These are phyloP conservation scores for Todiramphus saurophagus DNA, from an alignment of 2,113 vertebrate genomes.

Conservation along the genomic window DNA sequence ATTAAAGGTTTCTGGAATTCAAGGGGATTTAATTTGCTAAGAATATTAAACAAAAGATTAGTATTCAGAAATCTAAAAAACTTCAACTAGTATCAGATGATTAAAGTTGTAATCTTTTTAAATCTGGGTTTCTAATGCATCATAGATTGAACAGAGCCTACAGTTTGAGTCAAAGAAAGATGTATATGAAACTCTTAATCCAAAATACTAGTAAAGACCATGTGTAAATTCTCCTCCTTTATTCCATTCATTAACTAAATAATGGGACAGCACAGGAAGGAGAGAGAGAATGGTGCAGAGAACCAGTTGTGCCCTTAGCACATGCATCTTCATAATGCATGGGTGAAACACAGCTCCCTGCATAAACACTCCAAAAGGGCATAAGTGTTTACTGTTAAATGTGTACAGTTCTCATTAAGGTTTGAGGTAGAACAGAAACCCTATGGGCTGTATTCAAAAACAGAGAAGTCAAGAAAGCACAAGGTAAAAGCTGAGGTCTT, in stretches of 20 bases:
- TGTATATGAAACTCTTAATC: background rate
- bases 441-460: background rate
- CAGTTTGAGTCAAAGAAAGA: background rate
- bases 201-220: background rate
- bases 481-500: background rate
- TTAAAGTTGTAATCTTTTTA: background rate
- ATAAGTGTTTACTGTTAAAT: background rate
- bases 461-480: background rate
- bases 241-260: background rate
- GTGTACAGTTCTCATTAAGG: background rate
- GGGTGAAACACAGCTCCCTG: background rate
- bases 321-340: background rate
- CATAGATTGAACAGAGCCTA: background rate
- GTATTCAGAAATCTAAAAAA: background rate
- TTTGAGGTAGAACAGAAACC: background rate
- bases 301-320: no score
- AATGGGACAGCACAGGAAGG: background rate
- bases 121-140: background rate
- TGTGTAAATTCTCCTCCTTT: background rate
- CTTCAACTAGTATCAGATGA: background rate
- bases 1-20: constrained; percentile 20
- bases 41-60: constrained; percentile 1
- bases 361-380: background rate
- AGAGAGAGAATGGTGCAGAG: background rate
- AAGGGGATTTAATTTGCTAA: background rate